phyloP scores from a whole-genome alignment of 1,140 invertebrate species.

The Drosophila varians region DNA sequence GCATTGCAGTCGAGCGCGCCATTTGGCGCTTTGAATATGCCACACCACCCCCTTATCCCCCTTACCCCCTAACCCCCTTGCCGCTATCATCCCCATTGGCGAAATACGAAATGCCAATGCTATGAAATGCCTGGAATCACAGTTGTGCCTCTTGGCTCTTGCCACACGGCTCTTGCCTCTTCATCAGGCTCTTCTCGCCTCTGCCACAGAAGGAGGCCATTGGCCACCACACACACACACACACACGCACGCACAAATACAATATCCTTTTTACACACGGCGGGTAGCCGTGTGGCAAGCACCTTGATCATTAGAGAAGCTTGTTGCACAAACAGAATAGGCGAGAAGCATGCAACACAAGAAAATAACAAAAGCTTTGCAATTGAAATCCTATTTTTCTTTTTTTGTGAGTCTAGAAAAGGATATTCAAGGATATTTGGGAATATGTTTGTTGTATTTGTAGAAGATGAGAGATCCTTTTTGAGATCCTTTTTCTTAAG shows the following conservation, averaged over 20 bases:
- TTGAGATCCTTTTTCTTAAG: too few relatives aligned
- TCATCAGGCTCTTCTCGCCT: neutral
- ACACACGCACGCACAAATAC: neutral
- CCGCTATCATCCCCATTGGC: neutral
- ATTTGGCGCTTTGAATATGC: slow-evolving; percentile 63
- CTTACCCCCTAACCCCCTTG: too few relatives aligned
- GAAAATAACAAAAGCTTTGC: neutral
- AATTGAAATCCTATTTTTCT: neutral
- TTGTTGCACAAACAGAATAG: slow-evolving; percentile 15
- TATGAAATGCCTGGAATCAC: slow-evolving; percentile 41
- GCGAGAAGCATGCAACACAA: neutral
- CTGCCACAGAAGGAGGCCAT: slow-evolving; percentile 12
- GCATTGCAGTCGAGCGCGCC: slow-evolving; percentile 60
- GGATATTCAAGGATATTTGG: neutral
- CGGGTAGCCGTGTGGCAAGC: neutral
- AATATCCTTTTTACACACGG: too few relatives aligned
- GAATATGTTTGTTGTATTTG: too few relatives aligned
- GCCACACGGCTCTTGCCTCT: slow-evolving; percentile 1
- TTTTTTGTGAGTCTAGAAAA: slow-evolving; percentile 1
- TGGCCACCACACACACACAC: neutral
- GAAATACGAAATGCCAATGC: slow-evolving; percentile 42
- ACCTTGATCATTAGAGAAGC: slow-evolving; percentile 23
- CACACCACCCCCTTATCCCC: neutral
- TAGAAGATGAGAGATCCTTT: too few relatives aligned
- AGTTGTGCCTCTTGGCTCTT: slow-evolving; percentile 2